A percentile compares a stretch with the other conserved stretches of the same genome.
phyloP scores from a whole-genome alignment of 1,140 invertebrate species.

The Trichonephila inaurata region DNA sequence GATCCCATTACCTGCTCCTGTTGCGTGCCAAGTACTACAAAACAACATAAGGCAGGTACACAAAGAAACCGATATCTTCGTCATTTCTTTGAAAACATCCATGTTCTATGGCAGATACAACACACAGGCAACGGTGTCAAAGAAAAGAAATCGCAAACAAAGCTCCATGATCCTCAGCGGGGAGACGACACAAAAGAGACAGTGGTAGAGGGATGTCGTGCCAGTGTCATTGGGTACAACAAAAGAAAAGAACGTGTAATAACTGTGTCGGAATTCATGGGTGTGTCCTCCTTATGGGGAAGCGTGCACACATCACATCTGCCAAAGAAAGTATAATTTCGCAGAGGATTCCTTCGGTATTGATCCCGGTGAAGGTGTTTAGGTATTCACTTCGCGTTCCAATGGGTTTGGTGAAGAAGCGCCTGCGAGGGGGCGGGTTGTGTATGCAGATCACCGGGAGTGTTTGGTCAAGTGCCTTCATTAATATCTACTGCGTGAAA shows the following conservation, averaged over 20 bases:
- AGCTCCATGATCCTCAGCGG: neutral
- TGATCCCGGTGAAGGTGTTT: slow-evolving; percentile 30
- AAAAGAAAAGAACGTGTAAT: slow-evolving; percentile 15
- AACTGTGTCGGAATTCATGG: slow-evolving; percentile 19
- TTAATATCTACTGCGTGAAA: too few relatives aligned
- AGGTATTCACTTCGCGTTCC: slow-evolving; percentile 39
- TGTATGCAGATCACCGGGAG: too few relatives aligned
- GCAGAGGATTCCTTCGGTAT: neutral
- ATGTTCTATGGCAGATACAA: neutral
- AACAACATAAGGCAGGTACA: neutral
- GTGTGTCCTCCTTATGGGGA: slow-evolving; percentile 38
- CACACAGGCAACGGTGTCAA: neutral
- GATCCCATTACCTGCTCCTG: neutral
- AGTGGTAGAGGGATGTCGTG: slow-evolving; percentile 35
- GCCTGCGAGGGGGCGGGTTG: neutral
- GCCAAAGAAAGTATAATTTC: slow-evolving; percentile 48
- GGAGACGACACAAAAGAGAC: neutral
- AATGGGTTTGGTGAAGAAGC: neutral
- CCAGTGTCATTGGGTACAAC: slow-evolving; percentile 8
- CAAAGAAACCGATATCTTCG: neutral
- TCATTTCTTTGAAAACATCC: neutral
- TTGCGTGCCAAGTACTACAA: neutral
- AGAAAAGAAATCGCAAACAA: neutral
- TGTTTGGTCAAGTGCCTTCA: too few relatives aligned
- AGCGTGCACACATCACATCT: slow-evolving; percentile 5